Evolutionary conservation across 2,888 invertebrate species (phyloP).

Genomic region (Megalurothrips usitatus): DNA sequence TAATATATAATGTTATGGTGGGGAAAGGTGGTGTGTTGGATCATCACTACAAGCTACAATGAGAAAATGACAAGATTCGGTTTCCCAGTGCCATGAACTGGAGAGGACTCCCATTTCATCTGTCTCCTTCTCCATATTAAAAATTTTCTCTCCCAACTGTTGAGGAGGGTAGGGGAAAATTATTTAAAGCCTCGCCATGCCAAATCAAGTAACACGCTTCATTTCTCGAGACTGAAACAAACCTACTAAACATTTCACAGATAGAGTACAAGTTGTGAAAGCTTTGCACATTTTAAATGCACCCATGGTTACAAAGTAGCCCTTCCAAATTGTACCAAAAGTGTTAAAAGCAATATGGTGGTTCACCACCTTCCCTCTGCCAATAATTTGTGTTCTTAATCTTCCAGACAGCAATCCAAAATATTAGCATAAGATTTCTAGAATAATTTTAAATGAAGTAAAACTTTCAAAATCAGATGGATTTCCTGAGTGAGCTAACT

Average conservation of each 20-base stretch:
- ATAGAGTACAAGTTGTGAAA: too few relatives aligned
- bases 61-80: neutral
- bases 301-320: neutral
- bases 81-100: neutral
- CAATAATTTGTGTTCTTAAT: conserved; percentile 16
- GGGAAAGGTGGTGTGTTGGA: neutral
- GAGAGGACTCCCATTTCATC: neutral
- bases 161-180: too few relatives aligned
- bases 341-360: neutral
- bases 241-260: too few relatives aligned
- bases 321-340: conserved; percentile 2
- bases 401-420: neutral
- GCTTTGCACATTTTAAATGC: neutral
- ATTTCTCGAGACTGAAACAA: neutral
- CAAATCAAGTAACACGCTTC: neutral
- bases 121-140: neutral
- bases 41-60: neutral
- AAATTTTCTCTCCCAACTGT: too few relatives aligned
- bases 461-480: conserved; percentile 3
- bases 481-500: conserved; percentile 6
- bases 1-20: neutral
- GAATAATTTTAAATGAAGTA: neutral
- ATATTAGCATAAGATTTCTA: neutral
- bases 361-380: neutral
- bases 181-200: neutral